A percentile compares a stretch with the other conserved stretches of the same genome.
Conservation (phyloP, 2,113 vertebrate genomes). For the Spea multiplicata region DNA sequence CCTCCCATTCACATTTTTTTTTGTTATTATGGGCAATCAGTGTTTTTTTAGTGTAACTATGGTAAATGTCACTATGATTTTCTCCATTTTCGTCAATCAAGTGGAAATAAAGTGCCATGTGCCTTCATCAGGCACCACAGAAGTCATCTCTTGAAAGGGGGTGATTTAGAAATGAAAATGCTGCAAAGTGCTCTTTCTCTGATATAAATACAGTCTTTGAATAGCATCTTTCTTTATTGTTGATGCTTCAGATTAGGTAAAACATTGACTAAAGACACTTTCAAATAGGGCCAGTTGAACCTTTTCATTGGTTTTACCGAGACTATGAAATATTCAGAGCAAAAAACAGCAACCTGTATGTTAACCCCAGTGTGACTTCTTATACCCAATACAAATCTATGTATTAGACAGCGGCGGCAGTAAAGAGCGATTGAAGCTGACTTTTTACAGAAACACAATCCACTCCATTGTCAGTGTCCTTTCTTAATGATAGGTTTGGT, state of each 20-base stretch:
- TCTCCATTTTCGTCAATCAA: background rate
- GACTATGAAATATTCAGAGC: constrained; percentile 18
- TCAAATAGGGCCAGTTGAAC: constrained; percentile 8
- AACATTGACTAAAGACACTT: constrained; percentile 2
- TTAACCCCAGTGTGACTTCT: constrained; percentile 38
- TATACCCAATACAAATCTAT: constrained; percentile 3
- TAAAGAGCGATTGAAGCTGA: background rate
- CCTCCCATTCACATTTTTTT: too few species aligned
- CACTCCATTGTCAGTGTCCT: constrained; percentile 15
- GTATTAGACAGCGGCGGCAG: constrained; percentile 6
- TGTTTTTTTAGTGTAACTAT: too few species aligned
- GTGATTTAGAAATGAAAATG: constrained; percentile 9
- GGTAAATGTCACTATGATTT: background rate
- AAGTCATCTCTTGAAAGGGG: background rate
- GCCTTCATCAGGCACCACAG: background rate
- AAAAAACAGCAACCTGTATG: background rate
- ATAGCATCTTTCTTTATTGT: constrained; percentile 12
- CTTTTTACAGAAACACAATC: constrained; percentile 3
- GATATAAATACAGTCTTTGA: constrained; percentile 23
- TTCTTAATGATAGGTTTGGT: constrained; percentile 22
- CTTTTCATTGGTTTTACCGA: constrained; percentile 1
- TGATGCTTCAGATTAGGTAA: constrained; percentile 14
- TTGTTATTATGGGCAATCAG: too few species aligned
- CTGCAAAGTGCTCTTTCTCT: background rate
- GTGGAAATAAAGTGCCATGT: background rate